Evolutionary conservation across 2,113 vertebrate genomes (phyloP).

Genomic region (Mionectes macconnelli): DNA sequence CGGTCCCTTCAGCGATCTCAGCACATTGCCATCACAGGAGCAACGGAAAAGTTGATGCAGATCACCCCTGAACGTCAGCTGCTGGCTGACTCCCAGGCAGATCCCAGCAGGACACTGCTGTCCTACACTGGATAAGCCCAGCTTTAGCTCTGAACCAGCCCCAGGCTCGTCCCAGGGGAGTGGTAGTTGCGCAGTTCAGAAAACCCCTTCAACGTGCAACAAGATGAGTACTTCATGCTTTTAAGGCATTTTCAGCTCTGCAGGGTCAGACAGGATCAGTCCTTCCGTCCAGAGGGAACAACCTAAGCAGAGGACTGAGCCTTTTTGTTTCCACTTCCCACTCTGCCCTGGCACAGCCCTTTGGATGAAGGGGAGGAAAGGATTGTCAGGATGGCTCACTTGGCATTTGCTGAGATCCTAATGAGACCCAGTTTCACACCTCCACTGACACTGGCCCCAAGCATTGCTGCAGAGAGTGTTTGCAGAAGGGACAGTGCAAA

Average conservation of each 20-base stretch:
- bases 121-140: not conserved
- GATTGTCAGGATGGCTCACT: not conserved
- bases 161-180: not conserved
- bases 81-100: not conserved
- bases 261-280: not conserved
- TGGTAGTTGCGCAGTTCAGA: fast-evolving
- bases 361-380: not conserved
- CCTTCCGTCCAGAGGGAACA: not conserved
- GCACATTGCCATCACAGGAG: not conserved
- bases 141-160: not conserved
- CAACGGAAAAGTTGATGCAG: not conserved
- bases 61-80: not conserved
- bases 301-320: not conserved
- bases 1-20: not conserved
- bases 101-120: not conserved
- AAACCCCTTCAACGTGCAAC: not conserved
- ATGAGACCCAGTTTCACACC: not conserved
- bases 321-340: not conserved
- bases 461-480: not conserved
- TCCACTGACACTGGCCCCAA: not conserved
- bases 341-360: not conserved
- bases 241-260: not conserved
- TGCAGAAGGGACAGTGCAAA: not conserved
- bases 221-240: not conserved
- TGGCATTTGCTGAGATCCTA: not conserved